Evolutionary conservation across 2,113 vertebrate genomes (phyloP).

Genomic region (Todiramphus saurophagus): DNA sequence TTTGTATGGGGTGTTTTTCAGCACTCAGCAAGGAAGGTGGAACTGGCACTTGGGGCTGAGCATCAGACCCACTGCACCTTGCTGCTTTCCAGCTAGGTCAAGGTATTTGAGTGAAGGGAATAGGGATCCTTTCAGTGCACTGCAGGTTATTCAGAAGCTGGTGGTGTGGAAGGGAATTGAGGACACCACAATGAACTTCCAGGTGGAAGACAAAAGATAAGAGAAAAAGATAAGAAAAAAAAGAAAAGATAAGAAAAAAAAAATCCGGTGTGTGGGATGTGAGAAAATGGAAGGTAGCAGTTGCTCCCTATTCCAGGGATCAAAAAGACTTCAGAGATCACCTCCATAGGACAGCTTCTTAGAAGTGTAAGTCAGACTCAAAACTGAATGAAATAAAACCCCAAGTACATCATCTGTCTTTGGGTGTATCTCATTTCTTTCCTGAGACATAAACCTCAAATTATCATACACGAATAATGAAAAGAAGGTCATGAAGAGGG

Average conservation of each 20-base stretch:
- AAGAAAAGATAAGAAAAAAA: background rate
- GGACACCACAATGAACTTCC: background rate
- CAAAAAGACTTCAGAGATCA: background rate
- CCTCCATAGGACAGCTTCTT: background rate
- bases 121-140: fast-evolving
- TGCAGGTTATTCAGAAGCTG: background rate
- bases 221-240: background rate
- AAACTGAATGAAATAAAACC: background rate
- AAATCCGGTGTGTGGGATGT: background rate
- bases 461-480: background rate
- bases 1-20: background rate
- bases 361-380: background rate
- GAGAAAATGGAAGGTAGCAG: background rate
- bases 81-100: background rate
- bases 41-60: background rate
- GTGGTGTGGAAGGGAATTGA: background rate
- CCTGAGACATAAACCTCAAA: background rate
- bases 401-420: background rate
- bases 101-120: background rate
- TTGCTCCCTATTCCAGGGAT: background rate
- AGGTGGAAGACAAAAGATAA: background rate
- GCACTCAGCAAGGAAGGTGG: background rate
- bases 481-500: background rate
- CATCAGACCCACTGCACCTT: fast-evolving
- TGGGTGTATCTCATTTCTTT: background rate